phyloP scores from a whole-genome alignment of 2,797 vertebrate genomes.

The Chelon auratus region DNA sequence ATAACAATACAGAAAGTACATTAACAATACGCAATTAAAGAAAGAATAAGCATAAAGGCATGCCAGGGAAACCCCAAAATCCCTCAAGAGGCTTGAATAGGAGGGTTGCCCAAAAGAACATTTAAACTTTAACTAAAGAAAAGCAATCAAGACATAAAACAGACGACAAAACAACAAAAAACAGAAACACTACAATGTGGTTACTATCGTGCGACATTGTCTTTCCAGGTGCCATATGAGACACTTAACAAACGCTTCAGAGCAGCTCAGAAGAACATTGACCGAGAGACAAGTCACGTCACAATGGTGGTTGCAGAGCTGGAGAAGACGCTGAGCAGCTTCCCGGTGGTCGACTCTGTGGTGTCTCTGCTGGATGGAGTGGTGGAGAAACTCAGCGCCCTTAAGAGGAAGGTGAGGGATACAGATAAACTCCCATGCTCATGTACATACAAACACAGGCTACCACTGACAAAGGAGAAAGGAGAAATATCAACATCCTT shows the following conservation, averaged over 20 bases:
- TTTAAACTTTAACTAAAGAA: too few relatives aligned
- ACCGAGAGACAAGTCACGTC: slow-evolving; percentile 98
- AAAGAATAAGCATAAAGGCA: too few relatives aligned
- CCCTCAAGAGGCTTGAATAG: too few relatives aligned
- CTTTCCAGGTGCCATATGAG: slow-evolving; percentile 94
- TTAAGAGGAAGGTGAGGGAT: slow-evolving; percentile 93
- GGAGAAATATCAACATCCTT: not conserved
- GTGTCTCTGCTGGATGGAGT: slow-evolving; percentile 97
- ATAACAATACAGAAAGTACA: too few relatives aligned
- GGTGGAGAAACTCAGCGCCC: slow-evolving; percentile 97
- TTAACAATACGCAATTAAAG: too few relatives aligned
- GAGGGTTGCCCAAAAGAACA: too few relatives aligned
- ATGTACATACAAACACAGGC: not conserved
- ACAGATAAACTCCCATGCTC: not conserved
- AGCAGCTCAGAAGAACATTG: slow-evolving; percentile 98
- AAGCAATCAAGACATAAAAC: too few relatives aligned
- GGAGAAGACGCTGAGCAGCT: slow-evolving; percentile 96
- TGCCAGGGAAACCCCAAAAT: too few relatives aligned
- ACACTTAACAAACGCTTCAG: slow-evolving; percentile 98
- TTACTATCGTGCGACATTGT: not conserved
- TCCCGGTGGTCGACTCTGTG: slow-evolving; percentile 96
- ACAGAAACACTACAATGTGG: too few relatives aligned
- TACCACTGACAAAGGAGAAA: not conserved
- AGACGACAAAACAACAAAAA: too few relatives aligned
- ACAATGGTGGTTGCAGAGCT: slow-evolving; percentile 99